These are phyloP conservation scores for Peromyscus aztecus DNA, from an alignment of 2,797 vertebrate species.

Conservation along the genomic window DNA sequence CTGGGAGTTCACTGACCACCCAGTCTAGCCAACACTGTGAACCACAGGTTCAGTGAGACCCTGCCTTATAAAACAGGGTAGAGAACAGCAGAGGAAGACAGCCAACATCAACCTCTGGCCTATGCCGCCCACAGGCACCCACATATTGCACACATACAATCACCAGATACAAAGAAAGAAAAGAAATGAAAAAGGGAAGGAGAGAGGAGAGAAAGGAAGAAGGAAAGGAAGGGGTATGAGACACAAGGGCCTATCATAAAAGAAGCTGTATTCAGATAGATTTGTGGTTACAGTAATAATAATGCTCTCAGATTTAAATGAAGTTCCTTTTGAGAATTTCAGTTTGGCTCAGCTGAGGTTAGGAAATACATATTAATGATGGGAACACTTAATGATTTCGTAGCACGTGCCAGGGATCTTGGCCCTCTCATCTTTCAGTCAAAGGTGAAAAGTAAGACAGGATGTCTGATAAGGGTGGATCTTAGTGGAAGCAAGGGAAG, in stretches of 20 bases:
- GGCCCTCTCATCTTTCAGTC: background rate
- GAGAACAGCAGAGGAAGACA: background rate
- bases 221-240: background rate
- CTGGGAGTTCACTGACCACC: background rate
- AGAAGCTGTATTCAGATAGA: background rate
- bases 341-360: background rate
- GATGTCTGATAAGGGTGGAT: background rate
- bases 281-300: background rate
- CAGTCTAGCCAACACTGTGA: background rate
- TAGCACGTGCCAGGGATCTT: background rate
- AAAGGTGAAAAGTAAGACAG: background rate
- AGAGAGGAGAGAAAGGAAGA: background rate
- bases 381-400: background rate
- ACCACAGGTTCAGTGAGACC: background rate
- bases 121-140: too few relatives aligned
- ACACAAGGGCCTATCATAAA: background rate
- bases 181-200: background rate
- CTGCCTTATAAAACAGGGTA: background rate
- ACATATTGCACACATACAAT: background rate
- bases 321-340: slow-evolving; percentile 39
- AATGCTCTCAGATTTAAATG: background rate
- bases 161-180: background rate
- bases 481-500: background rate
- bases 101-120: background rate
- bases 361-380: background rate